Percentiles rank a stretch among this genome's conserved stretches.
These are phyloP conservation scores for Probosciger aterrimus DNA, from an alignment of 2,113 vertebrate genomes.

Conservation along the genomic window DNA sequence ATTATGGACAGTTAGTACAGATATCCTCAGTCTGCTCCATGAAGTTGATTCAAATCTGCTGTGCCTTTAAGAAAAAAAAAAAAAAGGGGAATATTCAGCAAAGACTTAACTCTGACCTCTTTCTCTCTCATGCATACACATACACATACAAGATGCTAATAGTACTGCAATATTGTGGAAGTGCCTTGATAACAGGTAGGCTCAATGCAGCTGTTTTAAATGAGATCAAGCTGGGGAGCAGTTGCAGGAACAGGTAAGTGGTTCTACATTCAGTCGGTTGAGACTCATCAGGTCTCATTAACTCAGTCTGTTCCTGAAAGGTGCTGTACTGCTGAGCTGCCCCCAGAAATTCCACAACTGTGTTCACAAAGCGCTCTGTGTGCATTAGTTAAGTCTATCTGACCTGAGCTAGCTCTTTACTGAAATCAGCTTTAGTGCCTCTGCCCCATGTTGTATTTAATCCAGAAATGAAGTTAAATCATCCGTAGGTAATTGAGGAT, in stretches of 20 bases:
- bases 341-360: background rate
- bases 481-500: background rate
- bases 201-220: background rate
- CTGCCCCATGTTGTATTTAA: background rate
- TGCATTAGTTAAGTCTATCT: background rate
- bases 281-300: slow-evolving; percentile 16
- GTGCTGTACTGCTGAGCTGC: background rate
- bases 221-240: background rate
- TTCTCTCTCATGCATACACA: background rate
- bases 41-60: background rate
- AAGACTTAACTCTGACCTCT: background rate
- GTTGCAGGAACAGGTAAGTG: background rate
- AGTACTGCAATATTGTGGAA: background rate
- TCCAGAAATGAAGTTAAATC: background rate
- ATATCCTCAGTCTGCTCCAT: background rate
- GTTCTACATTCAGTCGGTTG: background rate
- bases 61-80: background rate
- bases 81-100: background rate
- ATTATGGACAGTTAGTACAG: background rate
- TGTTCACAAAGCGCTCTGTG: background rate
- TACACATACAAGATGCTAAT: background rate
- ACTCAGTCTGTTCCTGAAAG: background rate
- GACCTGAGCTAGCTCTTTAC: background rate
- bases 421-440: background rate
- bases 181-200: background rate